Base-by-base conservation (phyloP, 2,888 invertebrate genomes). In the Prenolepis imparis region DNA sequence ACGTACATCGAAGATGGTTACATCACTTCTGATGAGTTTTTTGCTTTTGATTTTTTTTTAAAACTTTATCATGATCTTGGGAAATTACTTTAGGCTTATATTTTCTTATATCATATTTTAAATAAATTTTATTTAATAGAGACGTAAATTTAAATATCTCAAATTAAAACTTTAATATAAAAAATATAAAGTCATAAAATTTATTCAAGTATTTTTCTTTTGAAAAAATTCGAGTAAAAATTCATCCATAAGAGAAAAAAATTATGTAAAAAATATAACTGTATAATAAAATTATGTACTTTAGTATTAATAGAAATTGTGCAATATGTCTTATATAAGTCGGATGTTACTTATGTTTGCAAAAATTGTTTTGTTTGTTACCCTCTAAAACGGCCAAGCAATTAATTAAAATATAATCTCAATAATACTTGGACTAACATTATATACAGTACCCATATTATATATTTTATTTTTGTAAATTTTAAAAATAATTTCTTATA, bases 371-470 rank as follows among this genome's bases (percentile, higher is more conserved):
- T 28, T 66, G 41, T 12, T 15, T 28, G 24, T 67, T 77, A 41
- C 4, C 21, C 12, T 57, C 15, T 9, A n/a, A 28, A 77, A 24
- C 39, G 8, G 39, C 1, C 12, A 44, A 44, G 5, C 39, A 75
- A 66, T 66, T 77, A 77, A 66, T 66, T 77, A 67, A 67, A n/a
- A 41, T 52, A 18, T 75, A 55, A 66, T 77, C 55, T 44, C 39
- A 8, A 66, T 67, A 67, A 67, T 77, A 15, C 28, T 39, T 36
- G 9, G 11, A 9, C 11, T 55, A 64, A 52, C 52, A 52, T 66
- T 4, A 77, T 75, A 75, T 24, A 6, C 41, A 15, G n/a, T n/a
- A n/a, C n/a, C n/a, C n/a, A n/a, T 15, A 61, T 48, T 11, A 24
- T 9, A 8, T 73, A 18, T 18, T 0, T 0, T 63, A 21, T 74